These are phyloP conservation scores for Scyliorhinus canicula DNA, from an alignment of 2,797 vertebrate genomes.

Conservation along the genomic window DNA sequence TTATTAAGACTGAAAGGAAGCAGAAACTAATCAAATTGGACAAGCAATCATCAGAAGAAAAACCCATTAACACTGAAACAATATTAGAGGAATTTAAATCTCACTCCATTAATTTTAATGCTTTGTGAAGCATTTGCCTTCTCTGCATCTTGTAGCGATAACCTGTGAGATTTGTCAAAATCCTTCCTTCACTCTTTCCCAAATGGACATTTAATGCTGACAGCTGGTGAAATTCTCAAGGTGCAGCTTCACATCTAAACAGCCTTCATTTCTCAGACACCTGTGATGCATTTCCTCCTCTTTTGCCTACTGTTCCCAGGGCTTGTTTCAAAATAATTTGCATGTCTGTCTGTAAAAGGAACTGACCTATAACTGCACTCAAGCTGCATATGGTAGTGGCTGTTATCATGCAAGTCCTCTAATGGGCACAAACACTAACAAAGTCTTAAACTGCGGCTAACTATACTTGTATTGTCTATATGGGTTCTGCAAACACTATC, in stretches of 20 bases:
- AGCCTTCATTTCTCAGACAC: constrained; percentile 51
- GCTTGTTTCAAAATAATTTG: constrained; percentile 54
- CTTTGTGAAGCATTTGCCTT: constrained; percentile 45
- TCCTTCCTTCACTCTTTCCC: constrained; percentile 51
- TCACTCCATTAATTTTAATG: constrained; percentile 49
- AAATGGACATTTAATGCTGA: constrained; percentile 52
- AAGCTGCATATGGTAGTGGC: not conserved
- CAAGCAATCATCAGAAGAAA: constrained; percentile 45
- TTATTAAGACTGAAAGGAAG: constrained; percentile 40
- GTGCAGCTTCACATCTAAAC: constrained; percentile 49
- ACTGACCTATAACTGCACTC: not conserved
- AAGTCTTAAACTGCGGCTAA: not conserved
- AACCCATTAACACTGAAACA: constrained; percentile 45
- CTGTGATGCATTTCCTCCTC: constrained; percentile 53
- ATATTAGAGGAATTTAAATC: constrained; percentile 45
- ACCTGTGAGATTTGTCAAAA: constrained; percentile 53
- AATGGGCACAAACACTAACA: not conserved
- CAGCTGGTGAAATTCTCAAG: constrained; percentile 57
- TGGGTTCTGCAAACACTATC: not conserved
- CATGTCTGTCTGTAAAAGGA: constrained; percentile 46
- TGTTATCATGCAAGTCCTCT: not conserved
- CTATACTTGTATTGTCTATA: not conserved
- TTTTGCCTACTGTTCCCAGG: constrained; percentile 53
- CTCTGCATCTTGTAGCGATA: constrained; percentile 46
- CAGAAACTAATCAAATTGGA: constrained; percentile 43